A percentile compares a stretch with the other conserved stretches of the same genome.
Evolutionary conservation across 2,113 vertebrate species (phyloP).

Genomic region (Strix aluco): DNA sequence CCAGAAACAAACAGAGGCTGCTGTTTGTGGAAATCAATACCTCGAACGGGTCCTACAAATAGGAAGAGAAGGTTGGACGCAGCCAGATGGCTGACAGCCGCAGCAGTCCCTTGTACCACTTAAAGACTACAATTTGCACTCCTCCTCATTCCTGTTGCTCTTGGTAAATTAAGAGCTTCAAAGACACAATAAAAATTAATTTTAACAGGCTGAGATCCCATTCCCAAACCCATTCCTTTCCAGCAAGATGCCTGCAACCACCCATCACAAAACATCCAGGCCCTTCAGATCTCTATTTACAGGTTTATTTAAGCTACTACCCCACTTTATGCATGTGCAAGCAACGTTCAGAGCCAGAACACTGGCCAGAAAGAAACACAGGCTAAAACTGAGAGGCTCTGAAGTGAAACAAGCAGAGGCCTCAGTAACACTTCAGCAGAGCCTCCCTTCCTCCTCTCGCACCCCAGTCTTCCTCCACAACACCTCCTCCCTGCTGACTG

Average conservation of each 20-base stretch:
- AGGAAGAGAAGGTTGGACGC: background rate
- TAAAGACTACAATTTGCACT: rapidly evolving
- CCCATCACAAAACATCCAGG: background rate
- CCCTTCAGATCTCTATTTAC: rapidly evolving
- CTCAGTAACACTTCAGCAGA: too few relatives aligned
- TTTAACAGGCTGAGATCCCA: rapidly evolving
- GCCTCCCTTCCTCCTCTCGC: background rate
- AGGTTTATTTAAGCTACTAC: rapidly evolving
- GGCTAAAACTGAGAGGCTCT: too few relatives aligned
- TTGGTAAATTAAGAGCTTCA: background rate
- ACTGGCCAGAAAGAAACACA: rapidly evolving
- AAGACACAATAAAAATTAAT: rapidly evolving
- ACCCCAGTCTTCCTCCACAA: background rate
- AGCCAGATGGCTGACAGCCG: background rate
- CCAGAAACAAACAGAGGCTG: conserved; percentile 97
- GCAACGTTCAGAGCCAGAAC: rapidly evolving
- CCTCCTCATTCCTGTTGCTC: rapidly evolving
- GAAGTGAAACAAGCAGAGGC: background rate
- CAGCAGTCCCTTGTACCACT: rapidly evolving
- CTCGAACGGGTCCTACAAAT: conserved; percentile 86
- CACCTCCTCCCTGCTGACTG: background rate
- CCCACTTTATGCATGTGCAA: rapidly evolving
- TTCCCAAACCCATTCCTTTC: rapidly evolving
- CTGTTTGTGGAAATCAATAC: conserved; percentile 98
- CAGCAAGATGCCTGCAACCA: background rate